phyloP scores from a whole-genome alignment of 1,140 invertebrate genomes.

The Brevipalpus yothersi region DNA sequence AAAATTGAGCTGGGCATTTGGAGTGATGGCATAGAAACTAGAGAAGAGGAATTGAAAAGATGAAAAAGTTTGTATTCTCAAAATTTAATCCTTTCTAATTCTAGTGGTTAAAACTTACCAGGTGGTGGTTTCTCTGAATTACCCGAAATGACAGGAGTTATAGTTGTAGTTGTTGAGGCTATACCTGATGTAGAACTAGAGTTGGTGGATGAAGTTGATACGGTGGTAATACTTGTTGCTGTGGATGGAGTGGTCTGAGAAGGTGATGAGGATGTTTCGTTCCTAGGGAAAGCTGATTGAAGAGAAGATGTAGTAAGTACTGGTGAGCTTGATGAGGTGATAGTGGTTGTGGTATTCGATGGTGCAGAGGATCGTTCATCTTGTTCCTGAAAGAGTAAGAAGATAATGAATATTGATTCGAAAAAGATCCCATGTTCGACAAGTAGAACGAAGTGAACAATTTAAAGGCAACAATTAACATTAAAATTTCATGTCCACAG shows the following conservation, averaged over 20 bases:
- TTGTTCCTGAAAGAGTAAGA: no score
- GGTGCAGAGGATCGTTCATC: no score
- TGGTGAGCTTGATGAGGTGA: no score
- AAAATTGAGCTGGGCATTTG: slow-evolving; percentile 13
- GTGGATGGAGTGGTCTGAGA: neutral
- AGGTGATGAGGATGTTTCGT: neutral
- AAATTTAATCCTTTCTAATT: neutral
- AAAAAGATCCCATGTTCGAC: no score
- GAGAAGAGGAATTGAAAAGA: neutral
- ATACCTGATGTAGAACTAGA: neutral
- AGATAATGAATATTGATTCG: no score
- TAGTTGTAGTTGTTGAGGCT: neutral
- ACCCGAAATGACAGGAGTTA: neutral
- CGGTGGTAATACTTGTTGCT: neutral
- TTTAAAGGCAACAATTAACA: no score
- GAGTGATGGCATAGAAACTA: neutral
- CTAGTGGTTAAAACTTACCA: neutral
- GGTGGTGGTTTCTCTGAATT: neutral
- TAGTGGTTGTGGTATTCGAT: no score
- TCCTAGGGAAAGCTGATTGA: slow-evolving; percentile 9
- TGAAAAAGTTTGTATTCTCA: neutral
- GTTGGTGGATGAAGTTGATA: neutral
- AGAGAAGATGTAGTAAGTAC: neutral
- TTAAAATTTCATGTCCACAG: no score
- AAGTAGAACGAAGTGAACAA: no score